A percentile compares a stretch with the other conserved stretches of the same genome.
Conservation (phyloP, 2,797 vertebrate genomes). For the Gallinago nigripennis region DNA sequence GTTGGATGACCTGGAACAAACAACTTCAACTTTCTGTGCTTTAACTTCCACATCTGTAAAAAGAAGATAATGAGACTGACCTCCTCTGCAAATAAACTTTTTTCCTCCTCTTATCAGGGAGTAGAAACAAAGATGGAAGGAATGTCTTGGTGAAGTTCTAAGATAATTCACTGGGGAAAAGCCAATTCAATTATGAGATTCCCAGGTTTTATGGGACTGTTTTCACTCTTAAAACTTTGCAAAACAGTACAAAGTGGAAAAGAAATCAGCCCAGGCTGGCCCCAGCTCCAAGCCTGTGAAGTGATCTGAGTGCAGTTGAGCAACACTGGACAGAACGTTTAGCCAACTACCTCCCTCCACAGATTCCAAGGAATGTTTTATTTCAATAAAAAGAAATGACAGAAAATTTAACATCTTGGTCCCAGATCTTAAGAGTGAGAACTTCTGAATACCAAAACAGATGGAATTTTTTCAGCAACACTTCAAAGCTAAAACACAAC, state of each 20-base stretch:
- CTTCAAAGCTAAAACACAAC: not conserved
- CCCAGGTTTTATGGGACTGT: conserved; percentile 21
- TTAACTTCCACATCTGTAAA: conserved; percentile 39
- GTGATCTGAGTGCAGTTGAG: conserved; percentile 32
- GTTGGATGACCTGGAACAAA: conserved; percentile 4
- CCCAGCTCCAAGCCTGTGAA: not conserved
- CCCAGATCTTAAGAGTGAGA: not conserved
- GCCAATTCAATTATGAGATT: not conserved
- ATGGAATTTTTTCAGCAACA: conserved; percentile 30
- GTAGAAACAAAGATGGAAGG: not conserved
- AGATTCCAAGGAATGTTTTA: conserved; percentile 19
- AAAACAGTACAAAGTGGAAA: conserved; percentile 51
- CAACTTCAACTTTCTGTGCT: not conserved
- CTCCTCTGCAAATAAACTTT: not conserved
- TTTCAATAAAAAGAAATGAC: not conserved
- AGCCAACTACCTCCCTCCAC: not conserved
- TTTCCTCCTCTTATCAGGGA: not conserved
- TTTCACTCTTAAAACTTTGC: conserved; percentile 28
- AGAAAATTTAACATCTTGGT: not conserved
- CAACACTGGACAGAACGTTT: conserved; percentile 38
- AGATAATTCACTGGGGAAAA: not conserved
- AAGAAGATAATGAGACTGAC: not conserved
- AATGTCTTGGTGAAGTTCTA: not conserved
- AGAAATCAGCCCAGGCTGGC: conserved; percentile 39
- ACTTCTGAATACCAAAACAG: not conserved